A percentile compares a stretch with the other conserved stretches of the same genome.
phyloP scores from a whole-genome alignment of 2,797 vertebrate species.

The Lagorchestes hirsutus region DNA sequence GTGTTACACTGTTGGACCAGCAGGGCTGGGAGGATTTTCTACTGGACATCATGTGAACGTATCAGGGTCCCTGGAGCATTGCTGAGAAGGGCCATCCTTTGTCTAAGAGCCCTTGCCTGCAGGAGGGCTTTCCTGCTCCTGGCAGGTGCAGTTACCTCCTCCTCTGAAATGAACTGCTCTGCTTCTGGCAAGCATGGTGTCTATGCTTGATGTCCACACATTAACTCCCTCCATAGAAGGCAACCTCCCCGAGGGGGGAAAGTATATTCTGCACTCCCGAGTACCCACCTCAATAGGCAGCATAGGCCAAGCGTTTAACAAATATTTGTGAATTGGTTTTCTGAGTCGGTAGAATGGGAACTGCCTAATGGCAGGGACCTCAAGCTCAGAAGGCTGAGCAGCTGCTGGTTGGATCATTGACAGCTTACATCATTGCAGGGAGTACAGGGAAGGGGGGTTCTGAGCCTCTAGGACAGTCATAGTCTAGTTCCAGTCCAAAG shows the following conservation, averaged over 20 bases:
- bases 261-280: no score
- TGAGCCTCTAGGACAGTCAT: not conserved
- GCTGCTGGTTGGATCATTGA: not conserved
- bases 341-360: no score
- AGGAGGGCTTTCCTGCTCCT: no score
- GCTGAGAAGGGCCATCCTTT: not conserved
- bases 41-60: not conserved
- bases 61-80: accelerated
- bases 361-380: not conserved
- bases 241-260: no score
- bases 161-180: not conserved
- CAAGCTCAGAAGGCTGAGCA: no score
- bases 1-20: not conserved
- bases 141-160: not conserved
- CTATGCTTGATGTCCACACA: not conserved
- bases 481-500: not conserved
- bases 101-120: not conserved
- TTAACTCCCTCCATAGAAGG: no score
- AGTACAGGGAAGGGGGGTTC: not conserved
- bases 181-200: not conserved
- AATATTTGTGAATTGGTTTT: not conserved
- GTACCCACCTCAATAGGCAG: not conserved
- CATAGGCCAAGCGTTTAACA: not conserved
- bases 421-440: accelerated
- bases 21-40: not conserved